A percentile compares a stretch with the other conserved stretches of the same genome.
Evolutionary conservation across 2,888 invertebrate genomes (phyloP).

Genomic region (Stenodema calcarata): DNA sequence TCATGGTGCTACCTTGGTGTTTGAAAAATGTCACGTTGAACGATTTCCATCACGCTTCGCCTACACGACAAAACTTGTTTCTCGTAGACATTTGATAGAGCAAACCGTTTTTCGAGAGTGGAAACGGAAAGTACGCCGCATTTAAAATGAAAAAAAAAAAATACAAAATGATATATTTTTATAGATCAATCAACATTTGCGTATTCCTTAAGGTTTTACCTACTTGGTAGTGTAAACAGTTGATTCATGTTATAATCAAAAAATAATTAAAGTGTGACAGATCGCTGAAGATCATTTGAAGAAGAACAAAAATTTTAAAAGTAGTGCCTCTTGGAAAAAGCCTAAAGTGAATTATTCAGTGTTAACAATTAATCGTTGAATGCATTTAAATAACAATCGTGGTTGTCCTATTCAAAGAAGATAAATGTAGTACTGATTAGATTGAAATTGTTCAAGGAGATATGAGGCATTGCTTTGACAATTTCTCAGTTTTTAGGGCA

Average conservation of each 20-base stretch:
- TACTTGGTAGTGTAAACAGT: background rate
- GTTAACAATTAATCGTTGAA: constrained; percentile 33
- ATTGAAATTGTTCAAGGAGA: background rate
- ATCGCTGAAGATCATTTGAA: background rate
- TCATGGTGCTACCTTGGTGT: background rate
- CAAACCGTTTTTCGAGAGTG: background rate
- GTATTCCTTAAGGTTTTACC: background rate
- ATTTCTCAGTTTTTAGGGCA: background rate
- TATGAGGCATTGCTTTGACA: constrained; percentile 28
- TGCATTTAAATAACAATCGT: constrained; percentile 3
- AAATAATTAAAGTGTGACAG: background rate
- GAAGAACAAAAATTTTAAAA: too few species aligned
- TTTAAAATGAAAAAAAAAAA: background rate
- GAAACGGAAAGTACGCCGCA: background rate
- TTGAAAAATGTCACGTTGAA: background rate
- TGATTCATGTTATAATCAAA: background rate
- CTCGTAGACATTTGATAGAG: background rate
- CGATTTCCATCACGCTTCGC: background rate
- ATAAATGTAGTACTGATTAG: background rate
- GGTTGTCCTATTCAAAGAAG: background rate
- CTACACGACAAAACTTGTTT: background rate
- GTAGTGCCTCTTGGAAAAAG: constrained; percentile 38
- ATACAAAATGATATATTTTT: background rate
- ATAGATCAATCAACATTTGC: background rate
- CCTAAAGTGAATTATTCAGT: constrained; percentile 19